phyloP scores from a whole-genome alignment of 2,888 invertebrate genomes.

The Watsonalla binaria region DNA sequence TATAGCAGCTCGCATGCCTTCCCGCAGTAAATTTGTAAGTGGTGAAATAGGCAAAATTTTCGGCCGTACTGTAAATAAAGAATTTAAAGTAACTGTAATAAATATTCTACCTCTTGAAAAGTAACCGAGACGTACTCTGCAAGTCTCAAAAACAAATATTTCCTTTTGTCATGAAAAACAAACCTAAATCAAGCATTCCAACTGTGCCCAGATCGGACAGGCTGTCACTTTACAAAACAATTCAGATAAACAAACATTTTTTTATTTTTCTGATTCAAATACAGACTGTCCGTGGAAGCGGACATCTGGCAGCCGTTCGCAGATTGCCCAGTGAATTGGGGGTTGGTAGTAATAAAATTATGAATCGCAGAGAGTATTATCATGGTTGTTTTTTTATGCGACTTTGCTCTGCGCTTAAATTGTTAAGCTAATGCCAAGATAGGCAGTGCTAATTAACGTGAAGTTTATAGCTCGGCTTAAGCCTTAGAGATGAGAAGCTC shows the following conservation, averaged over 20 bases:
- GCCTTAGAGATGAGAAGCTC: conserved; percentile 14
- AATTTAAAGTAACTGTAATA: not conserved
- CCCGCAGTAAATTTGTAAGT: conserved; percentile 87
- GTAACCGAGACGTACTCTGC: not conserved
- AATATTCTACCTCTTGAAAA: not conserved
- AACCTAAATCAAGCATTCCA: not conserved
- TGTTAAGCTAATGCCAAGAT: conserved; percentile 28
- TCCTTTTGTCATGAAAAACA: not conserved
- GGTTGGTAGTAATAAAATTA: conserved; percentile 6
- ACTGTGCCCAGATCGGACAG: not conserved
- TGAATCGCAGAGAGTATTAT: conserved; percentile 22
- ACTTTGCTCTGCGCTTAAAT: conserved; percentile 29
- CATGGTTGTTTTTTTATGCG: conserved; percentile 23
- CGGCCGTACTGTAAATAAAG: conserved; percentile 82
- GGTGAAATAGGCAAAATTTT: conserved; percentile 91
- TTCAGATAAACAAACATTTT: not conserved
- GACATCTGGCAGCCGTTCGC: conserved; percentile 3
- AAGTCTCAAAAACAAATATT: conserved; percentile 4
- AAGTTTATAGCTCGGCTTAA: conserved; percentile 25
- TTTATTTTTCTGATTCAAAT: conserved; percentile 2
- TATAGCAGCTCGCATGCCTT: conserved; percentile 93
- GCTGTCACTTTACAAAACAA: conserved; percentile 1
- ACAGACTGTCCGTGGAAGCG: not conserved
- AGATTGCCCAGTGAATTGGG: conserved; percentile 11
- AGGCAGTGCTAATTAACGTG: conserved; percentile 46